Evolutionary conservation across 1,140 invertebrate species (phyloP), one percentile per base, ranked within the genome.

Genomic region (Sesamia nonagrioides): DNA sequence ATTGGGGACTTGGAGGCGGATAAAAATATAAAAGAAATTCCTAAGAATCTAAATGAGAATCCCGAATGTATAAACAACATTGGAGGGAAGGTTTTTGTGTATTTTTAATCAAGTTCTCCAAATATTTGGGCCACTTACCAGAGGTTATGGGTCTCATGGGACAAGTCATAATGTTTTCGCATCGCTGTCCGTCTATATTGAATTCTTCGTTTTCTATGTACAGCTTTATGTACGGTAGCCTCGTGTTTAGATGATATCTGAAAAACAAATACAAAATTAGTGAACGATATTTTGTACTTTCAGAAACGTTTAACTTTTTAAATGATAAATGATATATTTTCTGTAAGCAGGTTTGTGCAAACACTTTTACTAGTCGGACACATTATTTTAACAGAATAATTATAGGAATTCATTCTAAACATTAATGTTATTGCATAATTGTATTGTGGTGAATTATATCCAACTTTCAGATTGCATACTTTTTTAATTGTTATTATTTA

Each of bases 191-290:
- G 86, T 99, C 98, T 75, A 99, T 98, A 85, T 98, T 98, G 94
- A 99, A 98, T 90, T 98, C 98, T 90, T 98, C 98, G 87, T 98
- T 98, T 90, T 98, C 98, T 82, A 98, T 98, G 95, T 98, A 98
- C 45, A 99, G 95, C 92, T 98, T 98, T 83, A 98, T 98, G 94
- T 98, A 98, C 2, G 98, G 98, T 84, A 97, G 95, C 42, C 98
- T 95, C 0, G 98, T 98, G 92, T 98, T 98, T 40, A 99, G 95
- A 85, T 97, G 97, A 88, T 98, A 98, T 86, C 97, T 94, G 77
- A 52, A 61, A 81, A n/a, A 82, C 18, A 69, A 69, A 17, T 21
- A 18, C 6, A 42, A 69, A 17, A 7, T 48, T 27, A 69, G 6
- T 27, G 27, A 3, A 27, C 27, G 27, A 27, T 27, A 27, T 27